Conservation (phyloP, 2,888 invertebrate species). For the Tenthredo distinguenda region DNA sequence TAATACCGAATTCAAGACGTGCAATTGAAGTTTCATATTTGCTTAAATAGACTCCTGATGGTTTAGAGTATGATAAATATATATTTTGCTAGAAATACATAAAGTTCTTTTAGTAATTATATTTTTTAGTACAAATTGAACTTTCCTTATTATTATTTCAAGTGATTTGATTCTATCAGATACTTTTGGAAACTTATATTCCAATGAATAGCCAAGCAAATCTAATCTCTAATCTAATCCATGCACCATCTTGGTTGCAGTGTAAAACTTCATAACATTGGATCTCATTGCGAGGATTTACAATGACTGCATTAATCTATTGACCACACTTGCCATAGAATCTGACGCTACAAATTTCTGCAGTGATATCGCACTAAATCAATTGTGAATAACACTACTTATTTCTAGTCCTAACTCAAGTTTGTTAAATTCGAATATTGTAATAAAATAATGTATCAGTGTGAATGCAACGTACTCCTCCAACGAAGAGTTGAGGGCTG, state of each 20-base stretch:
- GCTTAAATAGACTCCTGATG: not conserved
- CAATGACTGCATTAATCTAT: too few relatives aligned
- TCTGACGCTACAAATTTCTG: too few relatives aligned
- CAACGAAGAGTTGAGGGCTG: conserved; percentile 97
- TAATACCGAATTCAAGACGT: not conserved
- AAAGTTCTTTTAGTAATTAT: not conserved
- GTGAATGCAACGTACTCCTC: conserved; percentile 87
- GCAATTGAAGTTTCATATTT: not conserved
- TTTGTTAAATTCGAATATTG: not conserved
- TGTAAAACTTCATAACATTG: too few relatives aligned
- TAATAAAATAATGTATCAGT: not conserved
- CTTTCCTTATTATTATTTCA: too few relatives aligned
- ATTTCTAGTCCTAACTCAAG: not conserved
- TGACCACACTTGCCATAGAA: too few relatives aligned
- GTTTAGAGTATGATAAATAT: not conserved
- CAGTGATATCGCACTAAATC: too few relatives aligned
- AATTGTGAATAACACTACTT: not conserved
- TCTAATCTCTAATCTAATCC: not conserved
- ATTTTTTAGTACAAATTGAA: too few relatives aligned
- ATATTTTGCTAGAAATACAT: not conserved
- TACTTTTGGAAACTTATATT: not conserved
- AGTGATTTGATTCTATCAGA: not conserved
- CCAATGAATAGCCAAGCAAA: not conserved
- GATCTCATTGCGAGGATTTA: too few relatives aligned
- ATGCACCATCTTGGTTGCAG: not conserved